Conservation (phyloP, 1,140 invertebrate species). For the Pseudomyrmex concolor region DNA sequence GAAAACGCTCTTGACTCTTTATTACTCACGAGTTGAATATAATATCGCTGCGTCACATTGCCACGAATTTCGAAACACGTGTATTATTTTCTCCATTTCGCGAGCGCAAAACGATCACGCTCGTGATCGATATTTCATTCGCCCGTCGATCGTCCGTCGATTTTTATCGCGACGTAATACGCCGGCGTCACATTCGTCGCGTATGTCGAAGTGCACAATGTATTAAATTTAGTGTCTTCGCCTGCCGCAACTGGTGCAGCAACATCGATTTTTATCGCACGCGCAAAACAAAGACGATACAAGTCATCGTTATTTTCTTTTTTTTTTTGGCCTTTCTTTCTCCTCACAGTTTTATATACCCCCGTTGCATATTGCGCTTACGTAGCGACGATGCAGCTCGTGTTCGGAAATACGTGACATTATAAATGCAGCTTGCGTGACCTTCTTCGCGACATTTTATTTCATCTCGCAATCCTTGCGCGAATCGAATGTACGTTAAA, state of each 20-base stretch:
- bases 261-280: slow-evolving; percentile 1
- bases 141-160: slow-evolving; percentile 15
- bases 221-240: slow-evolving; percentile 19
- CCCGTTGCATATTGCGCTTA: slow-evolving; percentile 16
- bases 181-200: slow-evolving; percentile 17
- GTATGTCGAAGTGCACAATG: slow-evolving; percentile 4
- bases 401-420: slow-evolving; percentile 46
- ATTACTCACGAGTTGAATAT: slow-evolving; percentile 9
- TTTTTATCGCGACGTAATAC: slow-evolving; percentile 43
- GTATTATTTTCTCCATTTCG: background rate
- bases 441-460: slow-evolving; percentile 57
- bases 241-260: background rate
- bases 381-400: slow-evolving; percentile 26
- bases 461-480: slow-evolving; percentile 44
- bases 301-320: background rate
- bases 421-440: slow-evolving; percentile 53
- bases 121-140: slow-evolving; percentile 1
- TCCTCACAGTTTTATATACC: background rate
- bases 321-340: too few relatives aligned
- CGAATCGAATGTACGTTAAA: slow-evolving; percentile 35
- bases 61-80: slow-evolving; percentile 26
- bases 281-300: background rate
- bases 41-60: slow-evolving; percentile 6
- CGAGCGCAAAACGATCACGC: too few relatives aligned
- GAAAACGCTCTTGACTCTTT: slow-evolving; percentile 33